Evolutionary conservation across 2,113 vertebrate species (phyloP).

Genomic region (Acrocephalus arundinaceus): DNA sequence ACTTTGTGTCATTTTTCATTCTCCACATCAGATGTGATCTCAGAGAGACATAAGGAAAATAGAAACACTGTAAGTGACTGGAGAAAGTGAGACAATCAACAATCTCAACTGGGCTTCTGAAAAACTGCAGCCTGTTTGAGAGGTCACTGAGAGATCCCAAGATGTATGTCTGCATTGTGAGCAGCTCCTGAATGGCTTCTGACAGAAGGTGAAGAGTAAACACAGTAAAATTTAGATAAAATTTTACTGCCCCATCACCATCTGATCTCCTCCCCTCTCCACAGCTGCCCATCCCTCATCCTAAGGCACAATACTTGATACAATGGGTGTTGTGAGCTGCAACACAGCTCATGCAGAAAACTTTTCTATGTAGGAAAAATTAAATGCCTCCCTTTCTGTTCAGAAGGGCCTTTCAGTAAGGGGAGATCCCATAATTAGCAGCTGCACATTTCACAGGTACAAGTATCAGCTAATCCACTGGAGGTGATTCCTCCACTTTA

Average conservation of each 20-base stretch:
- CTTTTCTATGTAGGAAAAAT: background rate
- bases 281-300: background rate
- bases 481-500: background rate
- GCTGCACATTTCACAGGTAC: background rate
- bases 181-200: background rate
- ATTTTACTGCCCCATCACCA: background rate
- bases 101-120: background rate
- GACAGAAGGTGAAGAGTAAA: background rate
- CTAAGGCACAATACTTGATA: background rate
- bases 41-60: background rate
- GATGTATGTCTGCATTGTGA: accelerated
- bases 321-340: background rate
- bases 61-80: background rate
- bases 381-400: background rate
- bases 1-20: conserved; percentile 31
- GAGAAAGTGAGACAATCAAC: background rate
- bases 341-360: background rate
- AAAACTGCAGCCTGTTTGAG: background rate
- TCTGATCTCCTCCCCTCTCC: accelerated
- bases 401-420: background rate
- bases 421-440: background rate
- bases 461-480: background rate
- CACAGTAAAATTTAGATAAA: background rate
- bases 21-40: conserved; percentile 8
- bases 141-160: background rate